Conservation (phyloP, 2,797 vertebrate species). For the Atherinosoma microstoma region DNA sequence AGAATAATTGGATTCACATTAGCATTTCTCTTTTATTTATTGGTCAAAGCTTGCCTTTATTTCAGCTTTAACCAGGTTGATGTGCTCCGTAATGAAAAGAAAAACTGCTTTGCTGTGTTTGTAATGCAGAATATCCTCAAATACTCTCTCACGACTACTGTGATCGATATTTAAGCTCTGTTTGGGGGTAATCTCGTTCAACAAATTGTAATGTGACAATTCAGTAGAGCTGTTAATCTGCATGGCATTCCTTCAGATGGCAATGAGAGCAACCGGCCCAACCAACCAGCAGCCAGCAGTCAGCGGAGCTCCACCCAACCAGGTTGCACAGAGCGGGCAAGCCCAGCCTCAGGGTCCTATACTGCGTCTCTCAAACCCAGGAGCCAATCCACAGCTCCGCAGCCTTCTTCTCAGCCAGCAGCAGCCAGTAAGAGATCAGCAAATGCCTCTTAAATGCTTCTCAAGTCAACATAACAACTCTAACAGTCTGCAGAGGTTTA, state of each 20-base stretch:
- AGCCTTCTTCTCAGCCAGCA: slow-evolving; percentile 94
- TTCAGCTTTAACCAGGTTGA: background rate
- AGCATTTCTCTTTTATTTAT: background rate
- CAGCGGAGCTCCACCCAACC: slow-evolving; percentile 83
- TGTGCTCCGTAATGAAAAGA: background rate
- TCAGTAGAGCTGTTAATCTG: slow-evolving; percentile 1
- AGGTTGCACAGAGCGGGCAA: slow-evolving; percentile 81
- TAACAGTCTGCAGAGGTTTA: background rate
- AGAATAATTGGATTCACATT: no score
- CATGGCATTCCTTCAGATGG: slow-evolving; percentile 65
- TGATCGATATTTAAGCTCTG: background rate
- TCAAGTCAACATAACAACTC: background rate
- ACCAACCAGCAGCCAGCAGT: slow-evolving; percentile 80
- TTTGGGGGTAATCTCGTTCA: background rate
- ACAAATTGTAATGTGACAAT: background rate
- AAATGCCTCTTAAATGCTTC: background rate
- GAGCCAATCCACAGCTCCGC: slow-evolving; percentile 93
- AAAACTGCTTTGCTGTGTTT: background rate
- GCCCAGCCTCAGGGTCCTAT: slow-evolving; percentile 84
- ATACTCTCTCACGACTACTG: no score
- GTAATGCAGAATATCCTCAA: background rate
- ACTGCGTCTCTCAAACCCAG: slow-evolving; percentile 91
- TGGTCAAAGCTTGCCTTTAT: background rate
- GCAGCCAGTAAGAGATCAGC: slow-evolving; percentile 85
- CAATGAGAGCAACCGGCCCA: slow-evolving; percentile 84